Evolutionary conservation across 2,888 invertebrate genomes (phyloP), one percentile per base, ranked within the genome.

Genomic region (Acronicta alni): DNA sequence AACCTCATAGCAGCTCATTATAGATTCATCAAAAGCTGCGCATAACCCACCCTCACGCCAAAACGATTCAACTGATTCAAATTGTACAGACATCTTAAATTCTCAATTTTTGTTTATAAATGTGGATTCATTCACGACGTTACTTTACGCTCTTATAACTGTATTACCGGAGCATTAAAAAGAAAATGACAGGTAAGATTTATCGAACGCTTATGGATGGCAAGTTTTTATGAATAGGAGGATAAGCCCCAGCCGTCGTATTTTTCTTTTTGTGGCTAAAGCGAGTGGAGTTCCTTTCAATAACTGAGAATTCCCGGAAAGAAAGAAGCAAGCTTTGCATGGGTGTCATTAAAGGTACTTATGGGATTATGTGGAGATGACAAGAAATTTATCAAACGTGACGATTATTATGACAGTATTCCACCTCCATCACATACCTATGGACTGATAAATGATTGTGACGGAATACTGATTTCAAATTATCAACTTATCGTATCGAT

Each of bases 121-220:
- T 6, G 35, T 35, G 35, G 7, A 35, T 38, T 16, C 16, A 39
- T 48, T 43, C 38, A 30, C 15, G 44, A 49, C 32, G 10, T 57
- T 17, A 38, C 17, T 20, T 7, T 0, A 44, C 38, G 16, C 1
- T 45, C 47, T 39, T 18, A 12, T 35, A 68, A 44, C 26, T 14
- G 35, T 48, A 44, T 53, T 15, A 53, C 26, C n/a, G 38, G 44
- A 37, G 23, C 53, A n/a, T 63, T 47, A 54, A 35, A 55, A 32
- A 62, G n/a, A 46, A 62, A 62, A 55, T 35, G 48, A 30, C 48
- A 69, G 48, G 38, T 69, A 53, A 67, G 54, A 68, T 54, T 62
- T 49, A 66, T 62, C 41, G 63, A 69, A 38, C 69, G 48, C 15
- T 62, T 45, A 45, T 45, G 32, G 38, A 49, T 38, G 45, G 37